These are phyloP conservation scores for Rosalia funebris DNA, from an alignment of 2,888 invertebrate species.

Conservation along the genomic window DNA sequence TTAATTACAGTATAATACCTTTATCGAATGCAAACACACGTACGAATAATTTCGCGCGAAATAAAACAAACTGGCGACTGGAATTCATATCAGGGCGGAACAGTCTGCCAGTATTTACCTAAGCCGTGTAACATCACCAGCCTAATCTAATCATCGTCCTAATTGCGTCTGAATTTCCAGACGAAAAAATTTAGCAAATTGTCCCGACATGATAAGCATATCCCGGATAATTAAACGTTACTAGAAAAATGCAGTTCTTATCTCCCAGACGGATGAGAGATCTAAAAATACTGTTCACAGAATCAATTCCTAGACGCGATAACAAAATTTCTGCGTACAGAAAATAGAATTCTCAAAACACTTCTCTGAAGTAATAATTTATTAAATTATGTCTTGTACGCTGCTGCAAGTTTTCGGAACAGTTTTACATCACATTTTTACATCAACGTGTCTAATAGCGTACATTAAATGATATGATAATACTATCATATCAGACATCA, in stretches of 20 bases:
- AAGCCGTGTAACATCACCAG: background rate
- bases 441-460: too few species aligned
- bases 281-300: slow-evolving; percentile 2
- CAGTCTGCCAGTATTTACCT: slow-evolving; percentile 11
- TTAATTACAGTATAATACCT: slow-evolving; percentile 21
- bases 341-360: too few species aligned
- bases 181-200: slow-evolving; percentile 13
- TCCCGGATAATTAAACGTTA: slow-evolving; percentile 2
- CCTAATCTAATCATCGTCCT: slow-evolving; percentile 22
- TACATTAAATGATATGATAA: too few species aligned
- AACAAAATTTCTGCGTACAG: background rate
- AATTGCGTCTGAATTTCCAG: slow-evolving; percentile 24
- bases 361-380: too few species aligned
- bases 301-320: background rate
- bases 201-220: slow-evolving; percentile 7
- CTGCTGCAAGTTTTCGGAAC: too few species aligned
- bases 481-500: too few species aligned
- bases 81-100: slow-evolving; percentile 9
- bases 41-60: background rate
- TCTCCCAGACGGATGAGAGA: slow-evolving; percentile 5
- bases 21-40: slow-evolving; percentile 19
- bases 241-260: slow-evolving; percentile 18
- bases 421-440: too few species aligned
- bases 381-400: too few species aligned
- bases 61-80: slow-evolving; percentile 8